phyloP scores from a whole-genome alignment of 1,140 invertebrate species.

The Dendroctonus valens region DNA sequence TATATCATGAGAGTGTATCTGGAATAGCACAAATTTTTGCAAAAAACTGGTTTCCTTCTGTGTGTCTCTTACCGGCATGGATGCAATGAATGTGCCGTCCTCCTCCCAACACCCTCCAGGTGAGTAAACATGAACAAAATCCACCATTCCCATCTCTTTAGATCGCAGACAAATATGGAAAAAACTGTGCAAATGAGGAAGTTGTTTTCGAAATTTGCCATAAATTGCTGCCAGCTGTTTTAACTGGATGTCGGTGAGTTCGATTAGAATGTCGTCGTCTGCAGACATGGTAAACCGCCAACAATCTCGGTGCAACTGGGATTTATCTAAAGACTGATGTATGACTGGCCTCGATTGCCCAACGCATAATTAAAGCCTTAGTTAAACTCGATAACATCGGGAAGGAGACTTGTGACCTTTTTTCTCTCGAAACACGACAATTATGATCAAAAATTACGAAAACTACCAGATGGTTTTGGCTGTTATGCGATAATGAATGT shows the following conservation, averaged over 20 bases:
- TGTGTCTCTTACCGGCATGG: slow-evolving; percentile 11
- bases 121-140: slow-evolving; percentile 8
- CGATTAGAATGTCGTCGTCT: slow-evolving; percentile 9
- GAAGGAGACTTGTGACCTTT: too few relatives aligned
- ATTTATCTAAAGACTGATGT: too few relatives aligned
- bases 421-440: too few relatives aligned
- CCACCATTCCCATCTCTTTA: not conserved
- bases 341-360: too few relatives aligned
- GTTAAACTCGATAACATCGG: too few relatives aligned
- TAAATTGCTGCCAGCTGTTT: slow-evolving; percentile 12
- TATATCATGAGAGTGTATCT: slow-evolving; percentile 6
- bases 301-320: too few relatives aligned
- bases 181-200: slow-evolving; percentile 17
- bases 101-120: slow-evolving; percentile 14
- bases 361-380: too few relatives aligned
- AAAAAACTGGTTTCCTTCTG: too few relatives aligned
- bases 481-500: too few relatives aligned
- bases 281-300: not conserved
- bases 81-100: slow-evolving; percentile 22
- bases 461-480: too few relatives aligned
- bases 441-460: too few relatives aligned
- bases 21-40: too few relatives aligned
- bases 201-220: not conserved
- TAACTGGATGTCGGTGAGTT: slow-evolving; percentile 6
- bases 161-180: slow-evolving; percentile 13